Evolutionary conservation across 2,888 invertebrate species (phyloP), one percentile per base, ranked within the genome.

Genomic region (Eulithis prunata): DNA sequence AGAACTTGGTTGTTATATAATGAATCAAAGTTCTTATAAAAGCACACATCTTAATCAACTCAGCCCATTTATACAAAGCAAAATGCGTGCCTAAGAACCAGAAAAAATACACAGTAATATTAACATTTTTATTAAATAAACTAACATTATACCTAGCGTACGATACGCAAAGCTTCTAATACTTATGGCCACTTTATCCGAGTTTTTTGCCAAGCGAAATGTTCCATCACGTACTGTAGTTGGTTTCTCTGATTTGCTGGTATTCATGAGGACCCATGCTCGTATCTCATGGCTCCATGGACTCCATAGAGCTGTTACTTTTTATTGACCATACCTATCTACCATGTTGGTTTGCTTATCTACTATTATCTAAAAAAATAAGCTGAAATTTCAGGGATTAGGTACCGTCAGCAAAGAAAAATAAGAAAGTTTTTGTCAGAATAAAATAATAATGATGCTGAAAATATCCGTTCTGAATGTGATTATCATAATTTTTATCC

Each of bases 311-410:
- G 58, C 79, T 82, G 78, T 82, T 80, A 78, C 78, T 81, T 86
- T 88, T 87, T 88, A 88, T 87, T 78, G 79, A 70, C 66, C 71
- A 74, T 83, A 84, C 83, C 84, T 85, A 84, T 83, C 84, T 85
- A 88, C 80, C 80, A 80, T 74, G 74, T 75, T 71, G 73, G 74
- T 68, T 70, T 71, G 68, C 68, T 75, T 71, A 72, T 64, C 66
- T 53, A 75, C 70, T 81, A 81, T 85, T 88, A 84, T 83, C 75
- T 82, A 86, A 80, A 80, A 87, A 87, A 88, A 87, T 87, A 85
- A 85, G 80, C 75, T 77, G 79, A 83, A 80, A 82, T 81, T 79
- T 83, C 78, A 78, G 79, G 77, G 71, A 76, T 75, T 78, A 74
- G 61, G 84, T 85, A 88, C 65, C 49, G 88, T 76, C 63, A 52